These are phyloP conservation scores for Camponotus vicinus DNA, from an alignment of 1,140 invertebrate species.

Conservation along the genomic window DNA sequence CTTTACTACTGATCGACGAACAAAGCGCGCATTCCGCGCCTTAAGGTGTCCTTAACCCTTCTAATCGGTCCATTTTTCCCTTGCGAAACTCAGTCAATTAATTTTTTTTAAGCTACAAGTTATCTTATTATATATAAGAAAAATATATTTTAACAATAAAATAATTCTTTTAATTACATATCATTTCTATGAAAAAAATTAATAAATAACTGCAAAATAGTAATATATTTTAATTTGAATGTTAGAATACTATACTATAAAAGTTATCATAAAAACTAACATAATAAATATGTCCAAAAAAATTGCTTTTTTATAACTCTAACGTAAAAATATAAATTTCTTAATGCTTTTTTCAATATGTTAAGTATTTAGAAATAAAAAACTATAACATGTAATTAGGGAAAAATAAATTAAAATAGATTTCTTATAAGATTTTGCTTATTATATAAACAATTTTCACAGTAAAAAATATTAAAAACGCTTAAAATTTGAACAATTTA, in stretches of 20 bases:
- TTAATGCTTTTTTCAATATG: no score
- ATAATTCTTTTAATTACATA: neutral
- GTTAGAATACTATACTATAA: no score
- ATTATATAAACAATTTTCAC: conserved; percentile 1
- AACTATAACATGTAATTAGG: neutral
- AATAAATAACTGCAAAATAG: neutral
- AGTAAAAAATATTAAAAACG: neutral
- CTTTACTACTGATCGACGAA: conserved; percentile 44
- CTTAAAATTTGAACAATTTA: neutral
- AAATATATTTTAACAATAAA: neutral
- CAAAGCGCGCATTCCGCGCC: conserved; percentile 8
- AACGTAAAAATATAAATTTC: no score
- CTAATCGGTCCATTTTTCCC: neutral
- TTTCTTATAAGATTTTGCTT: neutral
- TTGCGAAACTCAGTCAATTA: neutral
- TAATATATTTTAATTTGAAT: neutral
- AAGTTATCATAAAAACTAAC: no score
- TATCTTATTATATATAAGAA: neutral
- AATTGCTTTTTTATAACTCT: no score
- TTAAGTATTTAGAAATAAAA: no score
- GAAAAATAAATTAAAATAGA: neutral
- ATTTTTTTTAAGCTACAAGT: neutral
- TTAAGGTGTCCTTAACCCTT: neutral
- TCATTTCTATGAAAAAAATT: no score
- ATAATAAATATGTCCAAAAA: no score